These are phyloP conservation scores for Noctua comes DNA, from an alignment of 2,888 invertebrate genomes.

Conservation along the genomic window DNA sequence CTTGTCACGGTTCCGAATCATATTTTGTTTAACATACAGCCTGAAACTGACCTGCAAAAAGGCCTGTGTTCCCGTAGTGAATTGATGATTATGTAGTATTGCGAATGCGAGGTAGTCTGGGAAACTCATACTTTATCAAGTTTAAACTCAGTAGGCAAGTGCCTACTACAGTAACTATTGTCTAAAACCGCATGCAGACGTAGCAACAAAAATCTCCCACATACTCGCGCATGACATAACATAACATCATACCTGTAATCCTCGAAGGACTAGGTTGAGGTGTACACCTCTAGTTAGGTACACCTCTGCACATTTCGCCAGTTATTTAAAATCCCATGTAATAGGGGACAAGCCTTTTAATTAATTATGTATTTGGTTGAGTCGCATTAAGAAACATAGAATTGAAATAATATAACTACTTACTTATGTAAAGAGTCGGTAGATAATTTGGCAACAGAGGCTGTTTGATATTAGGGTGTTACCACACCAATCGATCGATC, in stretches of 20 bases:
- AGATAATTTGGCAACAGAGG: conserved; percentile 6
- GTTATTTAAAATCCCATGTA: background rate
- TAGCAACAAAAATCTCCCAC: background rate
- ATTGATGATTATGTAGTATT: background rate
- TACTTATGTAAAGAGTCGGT: background rate
- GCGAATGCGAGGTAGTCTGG: background rate
- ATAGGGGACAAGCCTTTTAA: background rate
- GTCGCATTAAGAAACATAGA: conserved; percentile 15
- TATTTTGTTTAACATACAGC: too few relatives aligned
- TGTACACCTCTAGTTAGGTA: background rate
- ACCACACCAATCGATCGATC: too few relatives aligned
- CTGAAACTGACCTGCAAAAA: too few relatives aligned
- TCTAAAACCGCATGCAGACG: background rate
- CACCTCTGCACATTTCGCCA: background rate
- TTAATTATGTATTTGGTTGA: conserved; percentile 36
- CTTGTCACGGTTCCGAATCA: too few relatives aligned
- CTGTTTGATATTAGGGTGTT: background rate
- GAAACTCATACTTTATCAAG: background rate
- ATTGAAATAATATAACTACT: background rate
- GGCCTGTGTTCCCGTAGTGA: too few relatives aligned
- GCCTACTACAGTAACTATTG: background rate
- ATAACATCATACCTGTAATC: background rate
- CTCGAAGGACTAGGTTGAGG: background rate
- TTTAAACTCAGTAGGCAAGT: background rate
- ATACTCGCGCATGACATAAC: background rate